Evolutionary conservation across 1,140 invertebrate species (phyloP).

Genomic region (Lasioglossum baleicum): DNA sequence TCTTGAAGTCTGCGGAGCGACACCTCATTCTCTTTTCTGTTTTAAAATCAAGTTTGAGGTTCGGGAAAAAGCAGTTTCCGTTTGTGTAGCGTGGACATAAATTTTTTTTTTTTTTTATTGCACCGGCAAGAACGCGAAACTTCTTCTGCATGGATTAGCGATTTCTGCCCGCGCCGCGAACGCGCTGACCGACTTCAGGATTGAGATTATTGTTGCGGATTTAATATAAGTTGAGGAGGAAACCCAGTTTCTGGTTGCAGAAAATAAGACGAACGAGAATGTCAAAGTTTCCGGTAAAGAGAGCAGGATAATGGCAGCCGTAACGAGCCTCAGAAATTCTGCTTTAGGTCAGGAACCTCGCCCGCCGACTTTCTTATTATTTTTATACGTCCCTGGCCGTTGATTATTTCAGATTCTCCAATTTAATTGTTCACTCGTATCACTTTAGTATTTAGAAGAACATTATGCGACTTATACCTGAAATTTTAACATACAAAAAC

Average conservation of each 20-base stretch:
- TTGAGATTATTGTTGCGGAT: constrained; percentile 30
- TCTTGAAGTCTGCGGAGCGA: no score
- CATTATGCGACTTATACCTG: no score
- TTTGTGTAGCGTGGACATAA: no score
- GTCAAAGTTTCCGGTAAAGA: no score
- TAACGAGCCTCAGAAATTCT: not conserved
- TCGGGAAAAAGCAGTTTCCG: not conserved
- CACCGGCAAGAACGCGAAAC: constrained; percentile 6
- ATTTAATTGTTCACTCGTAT: no score
- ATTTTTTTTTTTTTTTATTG: not conserved
- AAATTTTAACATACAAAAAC: no score
- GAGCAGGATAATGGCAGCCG: no score
- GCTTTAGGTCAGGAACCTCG: not conserved
- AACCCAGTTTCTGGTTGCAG: not conserved
- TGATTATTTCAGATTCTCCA: not conserved
- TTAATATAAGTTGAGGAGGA: constrained; percentile 40
- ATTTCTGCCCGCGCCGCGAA: constrained; percentile 6
- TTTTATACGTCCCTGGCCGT: not conserved
- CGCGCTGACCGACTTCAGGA: constrained; percentile 19
- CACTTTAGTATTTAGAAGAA: no score
- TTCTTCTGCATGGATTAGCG: constrained; percentile 34
- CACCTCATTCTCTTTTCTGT: no score
- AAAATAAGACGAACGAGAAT: constrained; percentile 13
- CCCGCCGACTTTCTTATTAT: not conserved
- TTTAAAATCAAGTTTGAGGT: not conserved